Conservation (phyloP, 2,888 invertebrate genomes). For the Metopia argyrocephala region DNA sequence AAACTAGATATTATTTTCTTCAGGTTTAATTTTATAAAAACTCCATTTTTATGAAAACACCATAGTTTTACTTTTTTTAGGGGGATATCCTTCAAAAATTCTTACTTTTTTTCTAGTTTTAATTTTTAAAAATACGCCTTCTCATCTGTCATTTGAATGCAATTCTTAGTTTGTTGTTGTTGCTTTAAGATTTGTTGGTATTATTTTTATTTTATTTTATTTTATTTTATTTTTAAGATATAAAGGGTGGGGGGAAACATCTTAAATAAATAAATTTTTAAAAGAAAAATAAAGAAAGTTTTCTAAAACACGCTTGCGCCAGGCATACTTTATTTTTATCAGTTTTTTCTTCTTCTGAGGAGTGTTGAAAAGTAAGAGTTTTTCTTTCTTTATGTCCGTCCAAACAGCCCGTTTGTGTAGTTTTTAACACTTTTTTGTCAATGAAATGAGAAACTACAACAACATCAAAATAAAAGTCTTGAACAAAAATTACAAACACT, state of each 20-base stretch:
- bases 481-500: constrained; percentile 59
- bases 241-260: not conserved
- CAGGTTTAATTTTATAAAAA: no score
- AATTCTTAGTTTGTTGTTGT: constrained; percentile 11
- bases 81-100: constrained; percentile 1
- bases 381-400: constrained; percentile 19
- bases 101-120: not conserved
- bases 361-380: constrained; percentile 57
- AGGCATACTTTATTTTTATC: constrained; percentile 58
- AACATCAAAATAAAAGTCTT: constrained; percentile 27
- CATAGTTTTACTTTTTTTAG: constrained; percentile 11
- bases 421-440: constrained; percentile 51
- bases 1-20: no score
- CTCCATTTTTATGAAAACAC: constrained; percentile 33
- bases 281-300: constrained; percentile 47
- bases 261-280: constrained; percentile 19
- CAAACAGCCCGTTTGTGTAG: constrained; percentile 21
- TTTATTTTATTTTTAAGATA: constrained; percentile 45
- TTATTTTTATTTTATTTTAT: constrained; percentile 31
- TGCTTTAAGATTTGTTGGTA: constrained; percentile 15
- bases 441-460: not conserved
- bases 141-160: constrained; percentile 15
- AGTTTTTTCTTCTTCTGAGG: constrained; percentile 21
- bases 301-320: constrained; percentile 63
- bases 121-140: constrained; percentile 47